These are phyloP conservation scores for Dryobota labecula DNA, from an alignment of 2,888 invertebrate species.

Conservation along the genomic window DNA sequence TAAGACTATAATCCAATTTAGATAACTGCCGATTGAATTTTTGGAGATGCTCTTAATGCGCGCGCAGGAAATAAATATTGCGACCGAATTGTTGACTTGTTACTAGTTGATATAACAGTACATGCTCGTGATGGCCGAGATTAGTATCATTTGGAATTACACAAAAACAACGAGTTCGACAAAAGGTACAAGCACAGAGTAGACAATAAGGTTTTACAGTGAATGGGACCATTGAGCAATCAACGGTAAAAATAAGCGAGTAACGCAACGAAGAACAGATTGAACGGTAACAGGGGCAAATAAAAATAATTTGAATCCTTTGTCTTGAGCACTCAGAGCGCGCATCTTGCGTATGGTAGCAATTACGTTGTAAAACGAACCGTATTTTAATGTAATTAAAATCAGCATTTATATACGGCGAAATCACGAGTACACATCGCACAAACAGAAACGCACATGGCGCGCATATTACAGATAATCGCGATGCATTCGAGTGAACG, in stretches of 20 bases:
- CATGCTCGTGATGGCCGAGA: slow-evolving; percentile 80
- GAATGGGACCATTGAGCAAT: slow-evolving; percentile 77
- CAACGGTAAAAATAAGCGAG: slow-evolving; percentile 79
- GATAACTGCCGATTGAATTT: slow-evolving; percentile 76
- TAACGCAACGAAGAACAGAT: slow-evolving; percentile 71
- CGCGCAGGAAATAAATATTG: slow-evolving; percentile 75
- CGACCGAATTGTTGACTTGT: slow-evolving; percentile 77
- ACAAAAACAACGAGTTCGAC: slow-evolving; percentile 78
- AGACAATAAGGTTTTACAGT: slow-evolving; percentile 75
- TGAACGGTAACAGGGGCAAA: slow-evolving; percentile 68
- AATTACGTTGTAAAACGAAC: slow-evolving; percentile 65
- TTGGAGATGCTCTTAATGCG: slow-evolving; percentile 71
- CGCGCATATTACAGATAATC: slow-evolving; percentile 71
- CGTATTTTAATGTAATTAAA: slow-evolving; percentile 68
- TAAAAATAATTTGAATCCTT: slow-evolving; percentile 66
- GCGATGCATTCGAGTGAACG: slow-evolving; percentile 73
- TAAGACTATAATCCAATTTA: slow-evolving; percentile 76
- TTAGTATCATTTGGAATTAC: slow-evolving; percentile 77
- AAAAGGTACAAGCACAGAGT: slow-evolving; percentile 72
- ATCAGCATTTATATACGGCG: slow-evolving; percentile 60
- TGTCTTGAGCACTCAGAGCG: slow-evolving; percentile 56
- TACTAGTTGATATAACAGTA: slow-evolving; percentile 81
- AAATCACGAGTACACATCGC: slow-evolving; percentile 42
- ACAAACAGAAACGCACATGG: slow-evolving; percentile 68
- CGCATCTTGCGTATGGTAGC: slow-evolving; percentile 46